Base-by-base conservation (phyloP, 1,140 invertebrate genomes). In the Scaptomyza graminum region DNA sequence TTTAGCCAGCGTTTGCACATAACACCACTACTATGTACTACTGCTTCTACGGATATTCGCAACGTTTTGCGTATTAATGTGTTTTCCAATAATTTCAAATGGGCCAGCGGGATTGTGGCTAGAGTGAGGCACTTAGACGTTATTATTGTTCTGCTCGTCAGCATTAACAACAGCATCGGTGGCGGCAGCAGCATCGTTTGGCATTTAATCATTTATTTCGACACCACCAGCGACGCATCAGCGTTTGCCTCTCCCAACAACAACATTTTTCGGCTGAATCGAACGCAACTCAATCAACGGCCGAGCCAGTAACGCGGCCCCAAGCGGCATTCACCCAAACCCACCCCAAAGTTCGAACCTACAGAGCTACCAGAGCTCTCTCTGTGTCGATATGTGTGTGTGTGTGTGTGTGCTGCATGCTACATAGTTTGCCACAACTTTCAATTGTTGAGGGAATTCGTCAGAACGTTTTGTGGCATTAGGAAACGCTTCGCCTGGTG, bases 401-500 rank as follows among this genome's bases (percentile, higher is more conserved):
- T n/a, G 18, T 54, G 56, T 61, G 49, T 56, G 41, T 51, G 64
- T 39, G 51, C 12, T 11, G 50, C 22, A 39, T 55, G 6, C 51
- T 66, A n/a, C n/a, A n/a, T n/a, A 64, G 74, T 74, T 70, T 59
- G 57, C 49, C 39, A 22, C 57, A 81, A 82, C 63, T 85, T 87
- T 85, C 74, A 87, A 87, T 85, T 82, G 82, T 78, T 85, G 54
- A 74, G 82, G 82, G 82, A 87, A 82, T 85, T 76, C 28, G 66
- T 66, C 56, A 59, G 63, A 81, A 81, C 78, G 70, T 81, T 85
- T 81, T 75, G 66, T 66, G 67, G 70, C 82, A 85, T 87, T 85
- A 85, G 81, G 57, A 69, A 34, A 34, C 7, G 31, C 31, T 34
- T 34, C 5, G 28, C 28, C 28, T 31, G 28, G 43, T 22, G 43